Base-by-base conservation (phyloP, 2,113 vertebrate genomes). In the Vicugna pacos region DNA sequence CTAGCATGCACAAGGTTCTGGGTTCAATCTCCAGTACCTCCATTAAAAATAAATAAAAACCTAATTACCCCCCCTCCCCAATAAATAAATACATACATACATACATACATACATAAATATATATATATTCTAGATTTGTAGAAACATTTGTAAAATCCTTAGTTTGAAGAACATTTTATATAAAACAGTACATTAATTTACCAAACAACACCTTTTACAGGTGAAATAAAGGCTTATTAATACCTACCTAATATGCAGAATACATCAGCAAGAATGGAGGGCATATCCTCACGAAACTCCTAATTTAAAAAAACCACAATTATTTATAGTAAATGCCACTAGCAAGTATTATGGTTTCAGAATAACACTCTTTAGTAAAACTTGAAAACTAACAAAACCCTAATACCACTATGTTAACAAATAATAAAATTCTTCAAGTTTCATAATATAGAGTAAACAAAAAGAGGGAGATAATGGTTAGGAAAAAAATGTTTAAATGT, bases 211-310 rank as follows among this genome's bases (percentile, higher is more conserved):
- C 35, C 67, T 87, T 14, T 93, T 86, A 96, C 16, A 93, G 24
- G 19, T 81, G 1, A 94, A 93, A 96, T 69, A 82, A 92, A 97
- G 28, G 81, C 60, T 48, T 67, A 17, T 46, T 64, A 17, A 94
- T 89, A 90, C 97, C 84, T 98, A 99, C 99, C 99, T 98, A 99
- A 99, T 98, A 99, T 99, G 98, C 99, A 99, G 98, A 99, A 99
- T n/a, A 99, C 99, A 98, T 99, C 99, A 97, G 99, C 99, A 98
- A 99, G 99, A 98, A 99, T 99, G 81, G 99, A 99, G 94, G 99
- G 98, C 99, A 99, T 99, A 96, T 99, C 99, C 87, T 99, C 99
- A 93, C 99, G 98, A 94, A 99, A 98, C 96, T 99, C 99, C 99
- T 99, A 96, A 90, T 98, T 98, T 79, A 32, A 97, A 98, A 85